These are phyloP conservation scores for Noctilio leporinus DNA, from an alignment of 2,113 vertebrate genomes.

Conservation along the genomic window DNA sequence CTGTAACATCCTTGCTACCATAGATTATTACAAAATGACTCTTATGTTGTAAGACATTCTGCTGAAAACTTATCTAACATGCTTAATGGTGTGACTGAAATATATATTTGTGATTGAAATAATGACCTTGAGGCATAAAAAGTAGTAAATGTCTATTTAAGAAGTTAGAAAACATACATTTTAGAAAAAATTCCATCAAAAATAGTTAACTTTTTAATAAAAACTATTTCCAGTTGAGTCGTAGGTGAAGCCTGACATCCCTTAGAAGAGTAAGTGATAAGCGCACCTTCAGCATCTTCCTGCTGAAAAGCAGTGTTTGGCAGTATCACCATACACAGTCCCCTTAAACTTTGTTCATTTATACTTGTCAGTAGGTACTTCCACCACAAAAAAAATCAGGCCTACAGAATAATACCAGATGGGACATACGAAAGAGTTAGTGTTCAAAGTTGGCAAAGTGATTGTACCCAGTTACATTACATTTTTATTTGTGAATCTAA, in stretches of 20 bases:
- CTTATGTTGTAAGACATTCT: not conserved
- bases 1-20: not conserved
- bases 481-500: not conserved
- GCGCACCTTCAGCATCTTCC: not conserved
- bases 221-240: not conserved
- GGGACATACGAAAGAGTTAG: not conserved
- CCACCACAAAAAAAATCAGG: not conserved
- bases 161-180: constrained; percentile 2
- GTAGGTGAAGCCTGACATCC: not conserved
- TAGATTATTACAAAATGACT: not conserved
- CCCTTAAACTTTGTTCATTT: not conserved
- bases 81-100: not conserved
- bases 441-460: not conserved
- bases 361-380: not conserved
- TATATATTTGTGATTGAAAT: not conserved
- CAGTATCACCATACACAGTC: not conserved
- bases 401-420: not conserved
- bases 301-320: not conserved
- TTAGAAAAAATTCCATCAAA: not conserved
- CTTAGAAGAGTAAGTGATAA: not conserved
- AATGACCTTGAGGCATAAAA: not conserved
- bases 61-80: not conserved
- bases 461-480: not conserved
- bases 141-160: not conserved
- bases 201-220: not conserved